Evolutionary conservation across 2,113 vertebrate species (phyloP).

Genomic region (Bubo blakistoni): DNA sequence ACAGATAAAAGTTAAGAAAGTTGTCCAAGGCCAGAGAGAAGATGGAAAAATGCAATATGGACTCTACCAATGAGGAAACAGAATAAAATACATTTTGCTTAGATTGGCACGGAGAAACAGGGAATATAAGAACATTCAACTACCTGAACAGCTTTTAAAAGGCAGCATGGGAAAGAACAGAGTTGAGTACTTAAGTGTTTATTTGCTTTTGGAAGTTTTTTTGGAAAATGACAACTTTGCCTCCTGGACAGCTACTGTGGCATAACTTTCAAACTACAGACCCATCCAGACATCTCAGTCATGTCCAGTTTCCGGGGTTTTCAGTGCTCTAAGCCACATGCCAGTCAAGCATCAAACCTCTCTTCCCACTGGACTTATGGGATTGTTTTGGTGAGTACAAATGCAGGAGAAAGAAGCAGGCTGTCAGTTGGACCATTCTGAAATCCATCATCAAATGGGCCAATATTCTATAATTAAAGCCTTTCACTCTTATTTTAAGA

Average conservation of each 20-base stretch:
- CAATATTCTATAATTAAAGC: background rate
- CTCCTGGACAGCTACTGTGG: background rate
- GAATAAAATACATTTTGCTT: background rate
- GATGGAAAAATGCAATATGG: background rate
- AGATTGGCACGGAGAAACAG: background rate
- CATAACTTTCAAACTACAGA: background rate
- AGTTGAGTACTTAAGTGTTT: background rate
- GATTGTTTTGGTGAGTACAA: background rate
- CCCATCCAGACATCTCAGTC: background rate
- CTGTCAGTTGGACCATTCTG: background rate
- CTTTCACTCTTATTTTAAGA: background rate
- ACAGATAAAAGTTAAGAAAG: background rate
- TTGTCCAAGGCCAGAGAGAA: background rate
- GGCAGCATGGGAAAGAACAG: background rate
- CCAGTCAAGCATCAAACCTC: background rate
- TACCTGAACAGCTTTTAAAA: background rate
- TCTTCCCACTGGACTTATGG: background rate
- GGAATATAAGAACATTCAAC: background rate
- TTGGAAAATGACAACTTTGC: background rate
- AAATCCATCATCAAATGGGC: background rate
- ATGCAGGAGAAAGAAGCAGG: background rate
- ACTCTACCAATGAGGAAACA: background rate
- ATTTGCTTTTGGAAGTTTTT: background rate
- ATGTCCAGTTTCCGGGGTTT: background rate
- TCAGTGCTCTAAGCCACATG: background rate